Evolutionary conservation across 2,113 vertebrate species (phyloP).

Genomic region (Nyctereutes procyonoides): DNA sequence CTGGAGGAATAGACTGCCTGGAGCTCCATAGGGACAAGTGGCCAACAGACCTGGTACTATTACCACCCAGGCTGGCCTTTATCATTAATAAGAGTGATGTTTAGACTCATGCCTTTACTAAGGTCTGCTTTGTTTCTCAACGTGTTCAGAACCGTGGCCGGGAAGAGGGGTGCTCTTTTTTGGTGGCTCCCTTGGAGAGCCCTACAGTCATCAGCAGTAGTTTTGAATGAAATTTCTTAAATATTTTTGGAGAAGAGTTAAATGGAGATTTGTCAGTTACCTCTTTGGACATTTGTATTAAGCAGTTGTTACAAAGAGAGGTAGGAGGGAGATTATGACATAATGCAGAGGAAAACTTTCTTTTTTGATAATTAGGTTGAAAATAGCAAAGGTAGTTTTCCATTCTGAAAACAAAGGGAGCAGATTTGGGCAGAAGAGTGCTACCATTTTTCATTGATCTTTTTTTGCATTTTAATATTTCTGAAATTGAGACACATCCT

Average conservation of each 20-base stretch:
- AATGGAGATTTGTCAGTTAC: background rate
- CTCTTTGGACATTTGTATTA: background rate
- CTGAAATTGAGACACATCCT: background rate
- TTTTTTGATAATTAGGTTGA: background rate
- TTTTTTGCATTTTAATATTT: background rate
- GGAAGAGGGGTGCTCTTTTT: background rate
- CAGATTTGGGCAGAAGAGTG: background rate
- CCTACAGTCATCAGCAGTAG: background rate
- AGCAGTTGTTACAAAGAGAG: background rate
- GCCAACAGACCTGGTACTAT: background rate
- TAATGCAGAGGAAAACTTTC: background rate
- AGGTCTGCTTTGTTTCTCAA: background rate
- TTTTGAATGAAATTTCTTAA: slow-evolving; percentile 27
- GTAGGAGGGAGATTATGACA: background rate
- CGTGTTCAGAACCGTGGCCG: background rate
- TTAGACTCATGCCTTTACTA: background rate
- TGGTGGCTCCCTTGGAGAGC: background rate
- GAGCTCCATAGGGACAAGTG: background rate
- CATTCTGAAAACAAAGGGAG: background rate
- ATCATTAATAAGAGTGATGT: background rate
- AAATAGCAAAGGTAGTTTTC: background rate
- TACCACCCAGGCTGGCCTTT: background rate
- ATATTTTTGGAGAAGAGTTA: background rate
- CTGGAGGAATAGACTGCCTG: background rate
- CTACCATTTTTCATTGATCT: background rate